A percentile compares a stretch with the other conserved stretches of the same genome.
Evolutionary conservation across 2,888 invertebrate species (phyloP).

Genomic region (Mamestra brassicae): DNA sequence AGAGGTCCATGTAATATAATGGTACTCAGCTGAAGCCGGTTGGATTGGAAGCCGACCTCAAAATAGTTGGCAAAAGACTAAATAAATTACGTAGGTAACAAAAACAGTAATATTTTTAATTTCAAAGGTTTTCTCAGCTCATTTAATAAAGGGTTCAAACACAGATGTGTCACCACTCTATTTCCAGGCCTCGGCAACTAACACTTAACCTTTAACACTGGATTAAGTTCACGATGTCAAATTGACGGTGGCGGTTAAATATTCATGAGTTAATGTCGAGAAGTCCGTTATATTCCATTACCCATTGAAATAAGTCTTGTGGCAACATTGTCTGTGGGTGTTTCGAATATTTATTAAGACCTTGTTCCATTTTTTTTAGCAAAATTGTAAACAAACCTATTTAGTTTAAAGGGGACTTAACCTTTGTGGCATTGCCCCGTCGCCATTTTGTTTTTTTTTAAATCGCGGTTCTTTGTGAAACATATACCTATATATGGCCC

Average conservation of each 20-base stretch:
- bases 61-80: too few species aligned
- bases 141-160: not conserved
- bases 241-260: conserved; percentile 24
- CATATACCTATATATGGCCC: too few species aligned
- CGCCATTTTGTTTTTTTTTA: too few species aligned
- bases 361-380: not conserved
- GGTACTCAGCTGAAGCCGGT: too few species aligned
- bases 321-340: conserved; percentile 7
- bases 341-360: not conserved
- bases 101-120: too few species aligned
- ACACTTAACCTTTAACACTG: conserved; percentile 20
- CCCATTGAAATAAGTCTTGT: not conserved
- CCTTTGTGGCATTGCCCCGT: too few species aligned
- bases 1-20: too few species aligned
- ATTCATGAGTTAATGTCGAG: conserved; percentile 30
- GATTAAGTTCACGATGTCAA: conserved; percentile 17
- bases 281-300: conserved; percentile 19
- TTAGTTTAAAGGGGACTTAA: too few species aligned
- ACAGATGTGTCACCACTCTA: conserved; percentile 6
- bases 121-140: not conserved
- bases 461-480: too few species aligned
- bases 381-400: not conserved
- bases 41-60: too few species aligned
- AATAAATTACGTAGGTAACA: too few species aligned
- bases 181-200: not conserved